Conservation (phyloP, 2,797 vertebrate genomes). For the Megalops cyprinoides region DNA sequence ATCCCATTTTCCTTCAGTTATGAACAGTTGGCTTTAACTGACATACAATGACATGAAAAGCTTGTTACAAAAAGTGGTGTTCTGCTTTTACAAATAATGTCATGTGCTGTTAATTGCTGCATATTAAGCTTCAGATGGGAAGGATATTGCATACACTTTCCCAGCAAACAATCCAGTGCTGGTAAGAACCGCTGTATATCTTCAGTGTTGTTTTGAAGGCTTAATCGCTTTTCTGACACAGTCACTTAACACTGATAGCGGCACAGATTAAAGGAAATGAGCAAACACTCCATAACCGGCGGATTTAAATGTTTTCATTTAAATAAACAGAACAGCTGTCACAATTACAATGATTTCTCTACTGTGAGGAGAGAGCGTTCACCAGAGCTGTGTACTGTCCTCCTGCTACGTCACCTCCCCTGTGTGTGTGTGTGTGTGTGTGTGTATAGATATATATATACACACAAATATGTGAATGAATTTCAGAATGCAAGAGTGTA, state of each 20-base stretch:
- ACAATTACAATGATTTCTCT: constrained; percentile 65
- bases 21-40: neutral
- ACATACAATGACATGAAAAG: neutral
- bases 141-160: constrained; percentile 39
- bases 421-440: too few relatives aligned
- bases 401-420: too few relatives aligned
- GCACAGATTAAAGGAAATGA: constrained; percentile 50
- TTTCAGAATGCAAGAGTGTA: neutral
- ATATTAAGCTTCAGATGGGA: constrained; percentile 40
- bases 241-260: constrained; percentile 53
- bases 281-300: constrained; percentile 46
- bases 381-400: too few relatives aligned
- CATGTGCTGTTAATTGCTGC: neutral
- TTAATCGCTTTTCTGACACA: constrained; percentile 55
- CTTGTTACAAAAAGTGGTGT: neutral
- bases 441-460: too few relatives aligned
- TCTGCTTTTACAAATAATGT: neutral
- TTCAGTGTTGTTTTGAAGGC: constrained; percentile 51
- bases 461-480: neutral
- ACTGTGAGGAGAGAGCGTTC: constrained; percentile 62
- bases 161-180: constrained; percentile 39
- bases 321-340: constrained; percentile 62
- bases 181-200: constrained; percentile 29
- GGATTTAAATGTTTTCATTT: constrained; percentile 51
- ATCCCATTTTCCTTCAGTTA: constrained; percentile 26